Conservation (phyloP, 2,888 invertebrate species). For the Amorpha juglandis region DNA sequence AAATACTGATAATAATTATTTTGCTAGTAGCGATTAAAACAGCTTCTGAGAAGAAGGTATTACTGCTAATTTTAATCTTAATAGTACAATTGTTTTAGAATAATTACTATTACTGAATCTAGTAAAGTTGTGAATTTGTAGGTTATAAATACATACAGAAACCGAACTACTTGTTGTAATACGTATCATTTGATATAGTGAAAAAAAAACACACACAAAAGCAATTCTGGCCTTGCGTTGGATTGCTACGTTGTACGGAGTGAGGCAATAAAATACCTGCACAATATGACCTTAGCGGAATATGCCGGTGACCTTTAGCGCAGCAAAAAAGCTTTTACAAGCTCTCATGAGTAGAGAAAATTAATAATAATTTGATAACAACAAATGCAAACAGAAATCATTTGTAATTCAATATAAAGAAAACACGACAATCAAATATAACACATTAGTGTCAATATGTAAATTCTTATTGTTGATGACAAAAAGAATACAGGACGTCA, state of each 20-base stretch:
- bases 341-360: conserved; percentile 53
- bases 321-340: conserved; percentile 67
- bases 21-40: not conserved
- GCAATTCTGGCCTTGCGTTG: conserved; percentile 75
- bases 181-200: conserved; percentile 53
- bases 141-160: conserved; percentile 31
- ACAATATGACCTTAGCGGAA: conserved; percentile 77
- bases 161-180: conserved; percentile 49
- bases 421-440: conserved; percentile 15
- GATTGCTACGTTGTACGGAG: conserved; percentile 68
- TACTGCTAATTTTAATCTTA: not conserved
- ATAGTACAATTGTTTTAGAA: not conserved
- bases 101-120: not conserved
- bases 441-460: not conserved
- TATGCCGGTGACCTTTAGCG: conserved; percentile 70
- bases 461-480: too few species aligned
- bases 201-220: conserved; percentile 64
- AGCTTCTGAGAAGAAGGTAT: not conserved
- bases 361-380: conserved; percentile 27
- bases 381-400: conserved; percentile 10
- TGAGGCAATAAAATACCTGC: conserved; percentile 76
- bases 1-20: not conserved
- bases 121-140: not conserved
- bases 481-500: not conserved
- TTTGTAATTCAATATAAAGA: conserved; percentile 1